Evolutionary conservation across 2,797 vertebrate genomes (phyloP).

Genomic region (Enteromius unitaeniatus): DNA sequence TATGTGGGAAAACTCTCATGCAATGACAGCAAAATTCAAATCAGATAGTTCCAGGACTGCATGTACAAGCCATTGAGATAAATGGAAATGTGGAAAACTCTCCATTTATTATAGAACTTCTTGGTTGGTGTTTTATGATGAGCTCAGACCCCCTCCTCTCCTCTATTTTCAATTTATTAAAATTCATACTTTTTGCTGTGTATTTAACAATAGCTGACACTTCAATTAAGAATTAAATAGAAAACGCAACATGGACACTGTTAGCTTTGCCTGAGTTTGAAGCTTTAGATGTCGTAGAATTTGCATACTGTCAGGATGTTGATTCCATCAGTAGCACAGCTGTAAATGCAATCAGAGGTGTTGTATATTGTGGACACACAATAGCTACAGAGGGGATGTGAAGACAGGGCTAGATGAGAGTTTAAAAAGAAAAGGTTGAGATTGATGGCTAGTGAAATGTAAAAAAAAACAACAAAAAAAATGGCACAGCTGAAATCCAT

Average conservation of each 20-base stretch:
- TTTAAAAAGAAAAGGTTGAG: neutral
- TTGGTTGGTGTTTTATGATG: neutral
- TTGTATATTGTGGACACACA: constrained; percentile 14
- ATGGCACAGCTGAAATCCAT: constrained; percentile 32
- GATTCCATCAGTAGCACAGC: constrained; percentile 21
- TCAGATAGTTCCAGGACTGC: neutral
- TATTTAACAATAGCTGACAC: constrained; percentile 1
- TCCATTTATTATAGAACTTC: neutral
- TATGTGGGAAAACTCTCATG: neutral
- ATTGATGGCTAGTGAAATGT: constrained; percentile 14
- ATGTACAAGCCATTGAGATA: neutral
- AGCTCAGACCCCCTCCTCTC: neutral
- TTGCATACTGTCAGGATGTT: constrained; percentile 6
- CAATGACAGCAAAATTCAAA: constrained; percentile 20
- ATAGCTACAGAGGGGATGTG: neutral
- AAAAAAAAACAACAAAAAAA: constrained; percentile 3
- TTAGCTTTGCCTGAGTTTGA: neutral
- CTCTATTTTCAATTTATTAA: neutral
- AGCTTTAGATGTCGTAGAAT: neutral
- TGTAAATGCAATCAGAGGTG: constrained; percentile 31
- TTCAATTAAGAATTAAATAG: neutral
- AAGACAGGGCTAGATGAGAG: neutral
- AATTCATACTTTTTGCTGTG: neutral
- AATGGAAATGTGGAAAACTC: neutral
- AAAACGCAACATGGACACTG: neutral